These are phyloP conservation scores for Sinosuthora webbiana DNA, from an alignment of 2,113 vertebrate species.

Conservation along the genomic window DNA sequence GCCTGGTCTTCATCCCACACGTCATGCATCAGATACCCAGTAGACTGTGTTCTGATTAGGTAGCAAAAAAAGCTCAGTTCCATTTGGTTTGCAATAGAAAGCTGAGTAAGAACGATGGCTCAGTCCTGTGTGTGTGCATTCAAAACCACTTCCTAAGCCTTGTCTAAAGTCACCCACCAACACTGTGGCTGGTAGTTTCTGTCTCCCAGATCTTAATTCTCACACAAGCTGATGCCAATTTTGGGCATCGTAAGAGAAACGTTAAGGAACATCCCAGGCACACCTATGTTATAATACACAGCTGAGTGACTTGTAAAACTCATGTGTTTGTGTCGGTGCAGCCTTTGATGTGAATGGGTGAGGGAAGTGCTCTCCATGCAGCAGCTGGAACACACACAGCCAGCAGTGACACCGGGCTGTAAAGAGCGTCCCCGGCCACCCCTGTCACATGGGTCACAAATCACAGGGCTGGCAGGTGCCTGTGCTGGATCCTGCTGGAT, in stretches of 20 bases:
- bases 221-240: background rate
- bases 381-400: slow-evolving; percentile 66
- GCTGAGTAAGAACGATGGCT: background rate
- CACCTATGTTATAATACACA: background rate
- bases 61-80: background rate
- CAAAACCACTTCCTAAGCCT: background rate
- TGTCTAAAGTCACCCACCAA: background rate
- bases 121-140: background rate
- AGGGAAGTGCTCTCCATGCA: slow-evolving; percentile 19
- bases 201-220: background rate
- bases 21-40: background rate
- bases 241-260: background rate
- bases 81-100: background rate
- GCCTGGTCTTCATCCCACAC: background rate
- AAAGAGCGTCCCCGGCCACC: background rate
- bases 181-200: background rate
- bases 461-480: slow-evolving; percentile 69
- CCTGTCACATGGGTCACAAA: slow-evolving; percentile 49
- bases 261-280: background rate
- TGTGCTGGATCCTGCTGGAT: background rate
- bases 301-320: slow-evolving; percentile 16
- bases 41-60: background rate
- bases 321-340: background rate
- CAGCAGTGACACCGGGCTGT: slow-evolving; percentile 43
- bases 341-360: slow-evolving; percentile 67